Conservation (phyloP, 1,140 invertebrate species). For the Colletes gigas region DNA sequence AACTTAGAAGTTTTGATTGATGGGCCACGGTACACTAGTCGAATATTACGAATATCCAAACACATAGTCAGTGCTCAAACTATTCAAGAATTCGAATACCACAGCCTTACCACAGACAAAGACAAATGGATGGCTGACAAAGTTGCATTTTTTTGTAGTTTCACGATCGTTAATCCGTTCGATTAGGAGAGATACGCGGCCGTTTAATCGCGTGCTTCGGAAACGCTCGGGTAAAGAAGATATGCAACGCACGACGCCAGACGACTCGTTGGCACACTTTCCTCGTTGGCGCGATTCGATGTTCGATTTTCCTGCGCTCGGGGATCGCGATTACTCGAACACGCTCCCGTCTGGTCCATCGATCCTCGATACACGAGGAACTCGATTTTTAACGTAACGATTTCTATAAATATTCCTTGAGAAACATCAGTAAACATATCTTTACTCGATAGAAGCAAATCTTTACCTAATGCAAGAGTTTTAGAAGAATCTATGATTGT, state of each 20-base stretch:
- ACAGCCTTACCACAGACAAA: neutral
- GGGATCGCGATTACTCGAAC: neutral
- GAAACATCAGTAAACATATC: no score
- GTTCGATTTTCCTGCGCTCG: constrained; percentile 54
- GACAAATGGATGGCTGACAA: constrained; percentile 14
- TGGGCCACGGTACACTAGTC: no score
- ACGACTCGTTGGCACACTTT: constrained; percentile 78
- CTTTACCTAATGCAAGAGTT: no score
- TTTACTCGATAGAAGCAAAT: no score
- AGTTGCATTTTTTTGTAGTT: neutral
- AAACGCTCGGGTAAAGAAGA: constrained; percentile 17
- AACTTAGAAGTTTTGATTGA: no score
- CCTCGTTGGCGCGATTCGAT: constrained; percentile 68
- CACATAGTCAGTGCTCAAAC: no score
- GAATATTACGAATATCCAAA: no score
- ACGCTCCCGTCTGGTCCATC: constrained; percentile 3
- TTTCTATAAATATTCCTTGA: no score
- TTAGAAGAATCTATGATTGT: no score
- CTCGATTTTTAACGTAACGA: neutral
- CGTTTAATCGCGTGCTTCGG: constrained; percentile 18
- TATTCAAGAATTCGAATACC: no score
- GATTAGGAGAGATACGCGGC: constrained; percentile 28
- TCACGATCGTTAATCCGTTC: constrained; percentile 43
- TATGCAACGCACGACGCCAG: constrained; percentile 57
- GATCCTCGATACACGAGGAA: neutral